Evolutionary conservation across 2,113 vertebrate genomes (phyloP).

Genomic region (Sisor rabdophorus): DNA sequence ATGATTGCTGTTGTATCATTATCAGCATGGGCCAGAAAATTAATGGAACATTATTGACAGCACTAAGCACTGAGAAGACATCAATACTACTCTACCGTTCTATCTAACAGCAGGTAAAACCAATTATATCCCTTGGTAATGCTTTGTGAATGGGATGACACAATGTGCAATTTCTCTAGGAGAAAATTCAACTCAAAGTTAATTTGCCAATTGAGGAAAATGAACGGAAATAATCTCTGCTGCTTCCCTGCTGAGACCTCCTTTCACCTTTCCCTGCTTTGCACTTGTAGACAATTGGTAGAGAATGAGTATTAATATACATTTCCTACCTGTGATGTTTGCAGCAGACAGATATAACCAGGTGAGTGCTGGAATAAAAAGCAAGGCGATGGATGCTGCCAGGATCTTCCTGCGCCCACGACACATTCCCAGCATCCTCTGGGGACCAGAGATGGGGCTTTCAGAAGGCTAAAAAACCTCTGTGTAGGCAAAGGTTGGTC

Average conservation of each 20-base stretch:
- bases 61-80: background rate
- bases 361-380: constrained; percentile 91
- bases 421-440: constrained; percentile 99
- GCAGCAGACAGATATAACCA: constrained; percentile 95
- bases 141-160: background rate
- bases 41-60: background rate
- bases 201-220: constrained; percentile 2
- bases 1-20: background rate
- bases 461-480: constrained; percentile 64
- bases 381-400: constrained; percentile 84
- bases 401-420: constrained; percentile 97
- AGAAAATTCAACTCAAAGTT: background rate
- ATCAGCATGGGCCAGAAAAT: background rate
- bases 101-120: background rate
- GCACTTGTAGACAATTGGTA: background rate
- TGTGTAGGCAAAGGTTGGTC: constrained; percentile 77
- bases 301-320: background rate
- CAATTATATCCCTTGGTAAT: background rate
- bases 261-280: background rate
- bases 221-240: constrained; percentile 1
- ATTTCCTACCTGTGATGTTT: constrained; percentile 84
- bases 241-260: background rate
- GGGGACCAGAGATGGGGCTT: constrained; percentile 62
- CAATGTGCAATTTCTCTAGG: background rate
- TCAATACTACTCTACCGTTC: background rate